phyloP scores from a whole-genome alignment of 2,797 vertebrate genomes.

The Kryptolebias ocellatus region DNA sequence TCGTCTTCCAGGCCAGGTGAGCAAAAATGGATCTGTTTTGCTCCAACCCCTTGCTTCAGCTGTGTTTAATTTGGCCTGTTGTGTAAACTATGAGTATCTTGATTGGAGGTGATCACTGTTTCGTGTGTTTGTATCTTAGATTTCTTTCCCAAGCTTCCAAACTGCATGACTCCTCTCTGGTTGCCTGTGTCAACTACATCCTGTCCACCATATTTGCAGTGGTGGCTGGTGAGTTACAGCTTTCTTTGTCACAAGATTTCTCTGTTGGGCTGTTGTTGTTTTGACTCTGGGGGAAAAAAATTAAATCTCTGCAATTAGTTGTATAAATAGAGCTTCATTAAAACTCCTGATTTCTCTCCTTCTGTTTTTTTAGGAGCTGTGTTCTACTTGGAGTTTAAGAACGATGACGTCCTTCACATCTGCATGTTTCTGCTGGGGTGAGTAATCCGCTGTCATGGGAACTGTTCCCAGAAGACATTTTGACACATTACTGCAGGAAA shows the following conservation, averaged over 20 bases:
- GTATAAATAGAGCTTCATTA: neutral
- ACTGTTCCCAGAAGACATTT: neutral
- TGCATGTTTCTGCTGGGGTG: constrained; percentile 95
- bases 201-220: constrained; percentile 88
- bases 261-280: constrained; percentile 1
- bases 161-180: constrained; percentile 89
- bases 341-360: neutral
- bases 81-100: neutral
- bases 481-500: neutral
- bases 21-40: neutral
- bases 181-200: constrained; percentile 91
- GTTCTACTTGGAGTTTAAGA: constrained; percentile 93
- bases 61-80: neutral
- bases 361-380: constrained; percentile 83
- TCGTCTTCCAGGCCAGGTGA: constrained; percentile 91
- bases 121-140: constrained; percentile 66
- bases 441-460: constrained; percentile 59
- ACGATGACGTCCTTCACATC: constrained; percentile 89
- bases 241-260: constrained; percentile 6
- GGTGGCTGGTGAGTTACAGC: constrained; percentile 83
- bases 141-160: constrained; percentile 91
- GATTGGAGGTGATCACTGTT: neutral
- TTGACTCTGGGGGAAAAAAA: too few relatives aligned
- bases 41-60: too few relatives aligned
- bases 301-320: neutral